Evolutionary conservation across 2,797 vertebrate genomes (phyloP).

Genomic region (Poecilia gillii): DNA sequence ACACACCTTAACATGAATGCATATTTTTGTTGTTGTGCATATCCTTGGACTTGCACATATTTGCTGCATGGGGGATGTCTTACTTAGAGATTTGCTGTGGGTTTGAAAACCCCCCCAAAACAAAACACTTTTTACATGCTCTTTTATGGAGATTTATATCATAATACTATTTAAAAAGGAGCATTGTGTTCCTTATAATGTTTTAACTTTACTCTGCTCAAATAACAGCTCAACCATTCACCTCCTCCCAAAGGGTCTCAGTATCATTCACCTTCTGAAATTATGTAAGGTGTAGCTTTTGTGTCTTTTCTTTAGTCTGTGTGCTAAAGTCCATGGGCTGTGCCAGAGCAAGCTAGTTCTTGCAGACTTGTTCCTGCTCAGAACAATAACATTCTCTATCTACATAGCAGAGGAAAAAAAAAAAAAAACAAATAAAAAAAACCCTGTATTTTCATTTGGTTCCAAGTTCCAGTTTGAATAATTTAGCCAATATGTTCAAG

Average conservation of each 20-base stretch:
- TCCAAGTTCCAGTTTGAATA: neutral
- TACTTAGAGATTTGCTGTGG: neutral
- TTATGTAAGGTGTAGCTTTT: neutral
- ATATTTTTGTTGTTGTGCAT: conserved; percentile 21
- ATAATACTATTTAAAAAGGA: neutral
- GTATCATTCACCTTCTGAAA: neutral
- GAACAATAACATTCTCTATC: conserved; percentile 13
- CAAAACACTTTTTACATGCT: neutral
- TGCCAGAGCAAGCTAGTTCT: conserved; percentile 25
- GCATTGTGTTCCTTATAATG: conserved; percentile 32
- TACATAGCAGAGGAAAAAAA: conserved; percentile 6
- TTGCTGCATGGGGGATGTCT: neutral
- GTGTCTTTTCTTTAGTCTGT: neutral
- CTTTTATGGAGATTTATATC: neutral
- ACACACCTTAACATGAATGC: conserved; percentile 61
- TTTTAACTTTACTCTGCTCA: conserved; percentile 17
- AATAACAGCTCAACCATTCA: conserved; percentile 18
- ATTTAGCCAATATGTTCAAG: neutral
- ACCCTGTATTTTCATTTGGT: neutral
- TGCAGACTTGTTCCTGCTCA: conserved; percentile 11
- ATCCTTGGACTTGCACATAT: neutral
- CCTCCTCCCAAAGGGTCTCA: neutral
- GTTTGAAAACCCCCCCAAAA: too few relatives aligned
- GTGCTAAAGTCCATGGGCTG: neutral
- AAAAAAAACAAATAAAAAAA: neutral